Evolutionary conservation across 2,113 vertebrate genomes (phyloP).

Genomic region (Tenebrosternarchus preto): DNA sequence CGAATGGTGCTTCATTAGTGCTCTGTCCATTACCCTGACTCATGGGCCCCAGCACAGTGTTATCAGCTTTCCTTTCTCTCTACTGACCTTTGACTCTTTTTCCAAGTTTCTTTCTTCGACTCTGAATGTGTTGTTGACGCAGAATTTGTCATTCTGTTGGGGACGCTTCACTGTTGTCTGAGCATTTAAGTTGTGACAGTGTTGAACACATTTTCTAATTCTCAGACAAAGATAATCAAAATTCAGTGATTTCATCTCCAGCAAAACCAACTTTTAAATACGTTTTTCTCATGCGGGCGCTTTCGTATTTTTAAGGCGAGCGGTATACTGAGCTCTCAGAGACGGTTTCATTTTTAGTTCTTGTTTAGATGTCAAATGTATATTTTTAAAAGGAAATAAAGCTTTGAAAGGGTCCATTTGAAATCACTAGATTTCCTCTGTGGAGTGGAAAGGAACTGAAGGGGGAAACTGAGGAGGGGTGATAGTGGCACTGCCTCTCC

Average conservation of each 20-base stretch:
- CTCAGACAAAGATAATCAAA: conserved; percentile 1
- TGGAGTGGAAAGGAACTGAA: conserved; percentile 27
- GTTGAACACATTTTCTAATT: conserved; percentile 15
- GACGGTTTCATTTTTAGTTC: conserved; percentile 11
- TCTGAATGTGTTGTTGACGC: not conserved
- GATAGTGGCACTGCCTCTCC: conserved; percentile 16
- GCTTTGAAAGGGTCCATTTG: conserved; percentile 28
- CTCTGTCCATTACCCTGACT: conserved; percentile 2
- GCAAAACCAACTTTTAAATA: not conserved
- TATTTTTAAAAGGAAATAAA: conserved; percentile 50
- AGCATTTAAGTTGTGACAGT: not conserved
- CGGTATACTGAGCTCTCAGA: not conserved
- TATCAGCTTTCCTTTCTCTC: not conserved
- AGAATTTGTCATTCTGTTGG: conserved; percentile 3
- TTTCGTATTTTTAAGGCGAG: not conserved
- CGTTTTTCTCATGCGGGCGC: not conserved
- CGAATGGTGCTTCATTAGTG: not conserved
- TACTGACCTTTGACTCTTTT: not conserved
- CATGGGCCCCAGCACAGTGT: not conserved
- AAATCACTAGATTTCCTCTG: conserved; percentile 47
- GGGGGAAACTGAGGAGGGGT: conserved; percentile 39
- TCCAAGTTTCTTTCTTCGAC: not conserved
- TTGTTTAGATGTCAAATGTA: conserved; percentile 31
- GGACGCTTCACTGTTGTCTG: not conserved
- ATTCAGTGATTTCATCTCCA: conserved; percentile 24